Evolutionary conservation across 2,113 vertebrate species (phyloP).

Genomic region (Eptesicus fuscus): DNA sequence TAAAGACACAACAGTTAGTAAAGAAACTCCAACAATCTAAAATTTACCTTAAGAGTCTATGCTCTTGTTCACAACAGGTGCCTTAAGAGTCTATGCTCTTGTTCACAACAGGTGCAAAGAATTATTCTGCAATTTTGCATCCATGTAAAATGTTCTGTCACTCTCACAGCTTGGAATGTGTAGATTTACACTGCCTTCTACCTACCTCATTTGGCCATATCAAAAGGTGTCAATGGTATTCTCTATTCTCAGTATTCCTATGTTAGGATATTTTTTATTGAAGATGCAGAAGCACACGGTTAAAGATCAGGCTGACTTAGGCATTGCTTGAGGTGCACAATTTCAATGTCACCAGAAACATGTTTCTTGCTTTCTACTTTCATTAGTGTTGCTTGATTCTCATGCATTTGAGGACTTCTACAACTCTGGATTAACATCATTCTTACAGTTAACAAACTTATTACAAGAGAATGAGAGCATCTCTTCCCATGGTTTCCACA

Average conservation of each 20-base stretch:
- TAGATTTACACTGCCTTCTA: background rate
- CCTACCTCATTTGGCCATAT: background rate
- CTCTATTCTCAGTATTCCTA: background rate
- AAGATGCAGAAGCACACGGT: background rate
- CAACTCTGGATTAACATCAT: background rate
- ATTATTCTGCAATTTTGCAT: background rate
- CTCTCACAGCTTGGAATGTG: background rate
- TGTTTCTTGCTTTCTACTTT: background rate
- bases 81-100: background rate
- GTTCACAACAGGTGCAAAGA: background rate
- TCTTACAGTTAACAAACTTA: background rate
- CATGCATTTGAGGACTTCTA: background rate
- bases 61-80: rapidly evolving
- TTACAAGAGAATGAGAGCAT: background rate
- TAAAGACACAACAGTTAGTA: background rate
- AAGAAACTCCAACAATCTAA: background rate
- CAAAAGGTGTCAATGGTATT: background rate
- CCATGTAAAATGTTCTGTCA: background rate
- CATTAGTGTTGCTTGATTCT: background rate
- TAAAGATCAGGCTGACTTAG: background rate
- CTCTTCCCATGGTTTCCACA: background rate
- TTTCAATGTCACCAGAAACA: background rate
- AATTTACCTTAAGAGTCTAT: background rate
- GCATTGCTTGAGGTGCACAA: background rate
- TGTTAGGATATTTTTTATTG: background rate